Conservation (phyloP, 1,140 invertebrate genomes). For the Phenacoccus solenopsis region DNA sequence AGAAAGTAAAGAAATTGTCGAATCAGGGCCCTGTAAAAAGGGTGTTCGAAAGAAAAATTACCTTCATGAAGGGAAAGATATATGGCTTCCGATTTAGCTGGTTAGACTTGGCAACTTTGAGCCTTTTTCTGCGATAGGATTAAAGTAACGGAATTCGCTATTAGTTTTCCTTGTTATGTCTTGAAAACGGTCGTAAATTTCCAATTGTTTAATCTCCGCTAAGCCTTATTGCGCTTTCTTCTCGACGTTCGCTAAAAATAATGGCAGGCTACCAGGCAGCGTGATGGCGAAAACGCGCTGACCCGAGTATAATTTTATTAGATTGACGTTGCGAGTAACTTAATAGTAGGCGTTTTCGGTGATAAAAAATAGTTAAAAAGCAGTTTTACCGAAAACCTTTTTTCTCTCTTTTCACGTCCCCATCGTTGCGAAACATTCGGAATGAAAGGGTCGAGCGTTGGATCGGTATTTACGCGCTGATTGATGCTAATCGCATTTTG, state of each 20-base stretch:
- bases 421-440: too few species aligned
- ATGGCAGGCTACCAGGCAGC: background rate
- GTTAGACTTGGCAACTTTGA: slow-evolving; percentile 17
- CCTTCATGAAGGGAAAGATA: slow-evolving; percentile 12
- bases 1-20: slow-evolving; percentile 18
- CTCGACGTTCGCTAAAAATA: slow-evolving; percentile 15
- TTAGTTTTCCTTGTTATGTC: slow-evolving; percentile 18
- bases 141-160: slow-evolving; percentile 17
- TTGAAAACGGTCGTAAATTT: slow-evolving; percentile 18
- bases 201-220: slow-evolving; percentile 16
- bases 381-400: background rate
- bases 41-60: slow-evolving; percentile 18
- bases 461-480: too few species aligned
- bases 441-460: too few species aligned
- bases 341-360: background rate
- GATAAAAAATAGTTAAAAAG: background rate
- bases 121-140: slow-evolving; percentile 16
- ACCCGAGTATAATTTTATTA: slow-evolving; percentile 17
- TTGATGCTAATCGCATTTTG: too few species aligned
- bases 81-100: slow-evolving; percentile 17
- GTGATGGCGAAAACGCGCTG: background rate
- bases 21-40: slow-evolving; percentile 17
- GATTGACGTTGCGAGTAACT: background rate
- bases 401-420: background rate
- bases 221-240: slow-evolving; percentile 15